A percentile compares a stretch with the other conserved stretches of the same genome.
Evolutionary conservation across 30 jellyfish, hydroid and myxozoan genomes (phyloP).

Genomic region (Aurelia sp.): DNA sequence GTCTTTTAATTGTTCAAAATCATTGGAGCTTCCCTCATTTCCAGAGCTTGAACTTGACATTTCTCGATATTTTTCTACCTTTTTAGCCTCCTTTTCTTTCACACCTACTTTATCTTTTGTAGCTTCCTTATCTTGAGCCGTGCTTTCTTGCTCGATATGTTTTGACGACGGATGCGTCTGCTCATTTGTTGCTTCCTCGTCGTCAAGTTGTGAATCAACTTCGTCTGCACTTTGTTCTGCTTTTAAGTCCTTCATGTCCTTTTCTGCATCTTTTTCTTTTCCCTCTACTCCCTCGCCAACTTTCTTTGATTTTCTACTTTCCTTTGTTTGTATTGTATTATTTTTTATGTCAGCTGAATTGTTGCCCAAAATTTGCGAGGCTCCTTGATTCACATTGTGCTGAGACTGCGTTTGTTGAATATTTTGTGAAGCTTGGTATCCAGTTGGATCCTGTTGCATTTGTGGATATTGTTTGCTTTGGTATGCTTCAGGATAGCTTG

Average conservation of each 20-base stretch:
- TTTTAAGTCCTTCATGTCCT: slow-evolving; percentile 14
- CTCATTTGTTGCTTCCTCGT: slow-evolving; percentile 67
- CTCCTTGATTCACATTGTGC: not conserved
- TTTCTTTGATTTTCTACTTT: too few relatives aligned
- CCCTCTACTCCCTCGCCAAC: too few relatives aligned
- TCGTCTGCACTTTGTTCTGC: slow-evolving; percentile 25
- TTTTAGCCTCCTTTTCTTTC: not conserved
- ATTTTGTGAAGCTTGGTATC: not conserved
- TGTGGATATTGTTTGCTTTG: slow-evolving; percentile 2
- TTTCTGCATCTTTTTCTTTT: slow-evolving; percentile 3
- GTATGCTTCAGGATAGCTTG: slow-evolving; percentile 1
- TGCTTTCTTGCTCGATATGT: slow-evolving; percentile 60
- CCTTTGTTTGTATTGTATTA: not conserved
- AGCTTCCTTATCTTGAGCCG: not conserved
- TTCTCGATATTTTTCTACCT: not conserved
- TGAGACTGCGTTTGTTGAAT: slow-evolving; percentile 6
- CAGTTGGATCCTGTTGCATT: slow-evolving; percentile 3
- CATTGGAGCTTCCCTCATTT: too few relatives aligned
- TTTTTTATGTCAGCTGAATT: not conserved
- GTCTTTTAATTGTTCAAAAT: too few relatives aligned
- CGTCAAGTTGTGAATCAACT: slow-evolving; percentile 38
- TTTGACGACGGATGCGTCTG: slow-evolving; percentile 61
- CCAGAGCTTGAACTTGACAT: slow-evolving; percentile 41
- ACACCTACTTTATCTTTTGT: not conserved
- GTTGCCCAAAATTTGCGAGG: not conserved